Base-by-base conservation (phyloP, 2,113 vertebrate genomes). In the Oreocharis arfaki region DNA sequence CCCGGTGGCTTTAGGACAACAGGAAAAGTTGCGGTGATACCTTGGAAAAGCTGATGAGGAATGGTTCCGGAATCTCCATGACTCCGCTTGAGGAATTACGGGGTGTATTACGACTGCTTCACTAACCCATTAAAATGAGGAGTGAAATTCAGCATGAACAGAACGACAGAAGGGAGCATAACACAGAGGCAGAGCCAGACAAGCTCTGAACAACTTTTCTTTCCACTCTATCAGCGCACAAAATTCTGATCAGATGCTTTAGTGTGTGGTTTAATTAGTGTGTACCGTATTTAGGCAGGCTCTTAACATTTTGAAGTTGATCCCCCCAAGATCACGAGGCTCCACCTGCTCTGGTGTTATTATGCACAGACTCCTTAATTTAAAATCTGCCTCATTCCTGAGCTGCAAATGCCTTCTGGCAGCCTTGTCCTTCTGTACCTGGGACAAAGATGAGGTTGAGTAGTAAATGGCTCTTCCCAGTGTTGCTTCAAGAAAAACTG, bases 171-270 rank as follows among this genome's bases (percentile, higher is more conserved):
- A 87, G 17, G 52, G 27, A 87, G n/a, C 39, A 32, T 37, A 70
- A 46, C 1, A 1, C 23, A 59, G 47, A 79, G 44, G 18, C 4
- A 87, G 24, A 83, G 33, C 22, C 67, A 88, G 70, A 41, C 32
- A 68, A 91, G 64, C 44, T 81, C 33, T 5, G 14, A 17, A 42
- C 6, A 59, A 42, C 8, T 57, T 20, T 59, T 59, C 24, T 50
- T 89, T 73, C 33, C 16, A 9, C 13, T 70, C 47, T 39, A 59
- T 8, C 64, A 23, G 9, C 50, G 42, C 55, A 74, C 6, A 75
- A 84, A 91, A 74, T 82, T 81, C 69, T 42, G 12, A 74, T 87
- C 46, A 86, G 41, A 74, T 74, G 68, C 59, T 84, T 76, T 46
- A 80, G 44, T 50, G 68, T 57, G 1, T 18, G 10, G 15, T 79